A percentile compares a stretch with the other conserved stretches of the same genome.
Evolutionary conservation across 2,888 invertebrate genomes (phyloP).

Genomic region (Drosophila niveifrons): DNA sequence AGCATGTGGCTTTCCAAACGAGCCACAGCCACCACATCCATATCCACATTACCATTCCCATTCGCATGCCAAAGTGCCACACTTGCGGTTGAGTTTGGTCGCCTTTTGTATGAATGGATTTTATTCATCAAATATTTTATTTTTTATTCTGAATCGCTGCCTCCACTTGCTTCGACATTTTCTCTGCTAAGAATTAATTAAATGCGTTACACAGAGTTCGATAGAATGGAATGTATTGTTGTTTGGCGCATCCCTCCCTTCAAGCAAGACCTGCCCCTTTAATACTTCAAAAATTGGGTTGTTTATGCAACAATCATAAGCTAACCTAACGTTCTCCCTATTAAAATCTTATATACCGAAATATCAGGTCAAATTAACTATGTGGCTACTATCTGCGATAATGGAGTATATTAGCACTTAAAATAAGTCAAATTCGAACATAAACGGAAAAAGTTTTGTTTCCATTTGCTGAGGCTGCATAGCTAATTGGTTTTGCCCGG

Average conservation of each 20-base stretch:
- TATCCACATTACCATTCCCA: constrained; percentile 3
- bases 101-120: constrained; percentile 73
- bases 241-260: constrained; percentile 23
- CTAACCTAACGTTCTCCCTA: no score
- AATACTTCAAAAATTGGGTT: constrained; percentile 25
- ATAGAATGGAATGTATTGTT: constrained; percentile 67
- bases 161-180: constrained; percentile 5
- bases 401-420: background rate
- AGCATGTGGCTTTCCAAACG: constrained; percentile 64
- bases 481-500: constrained; percentile 64
- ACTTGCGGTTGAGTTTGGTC: constrained; percentile 49
- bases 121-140: constrained; percentile 65
- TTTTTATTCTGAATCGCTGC: constrained; percentile 59
- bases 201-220: constrained; percentile 60
- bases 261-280: constrained; percentile 42
- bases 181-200: constrained; percentile 69
- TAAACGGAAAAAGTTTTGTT: constrained; percentile 24
- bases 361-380: background rate
- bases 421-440: background rate
- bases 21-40: constrained; percentile 34
- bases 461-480: constrained; percentile 30
- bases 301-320: background rate
- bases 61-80: constrained; percentile 45
- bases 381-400: background rate
- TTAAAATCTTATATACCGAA: background rate